Evolutionary conservation across 2,888 invertebrate genomes (phyloP).

Genomic region (Drosophila flavopinicola): DNA sequence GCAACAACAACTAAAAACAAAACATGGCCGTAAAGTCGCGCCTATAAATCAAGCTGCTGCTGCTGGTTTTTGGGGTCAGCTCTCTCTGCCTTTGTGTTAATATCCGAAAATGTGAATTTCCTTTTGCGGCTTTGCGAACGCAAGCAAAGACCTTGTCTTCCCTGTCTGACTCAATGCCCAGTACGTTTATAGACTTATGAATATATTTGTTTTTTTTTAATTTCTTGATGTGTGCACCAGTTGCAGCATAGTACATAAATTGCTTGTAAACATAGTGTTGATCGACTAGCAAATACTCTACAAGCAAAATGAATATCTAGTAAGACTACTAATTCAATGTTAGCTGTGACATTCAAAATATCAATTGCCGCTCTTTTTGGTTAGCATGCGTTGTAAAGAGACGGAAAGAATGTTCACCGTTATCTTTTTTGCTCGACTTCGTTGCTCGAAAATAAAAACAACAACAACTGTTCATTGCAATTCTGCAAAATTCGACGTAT

Average conservation of each 20-base stretch:
- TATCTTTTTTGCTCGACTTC: too few species aligned
- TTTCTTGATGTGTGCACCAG: not conserved
- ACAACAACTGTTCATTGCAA: too few species aligned
- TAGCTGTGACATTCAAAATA: too few species aligned
- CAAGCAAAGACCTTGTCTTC: not conserved
- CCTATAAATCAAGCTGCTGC: constrained; percentile 65
- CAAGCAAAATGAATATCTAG: too few species aligned
- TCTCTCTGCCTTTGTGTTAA: constrained; percentile 33
- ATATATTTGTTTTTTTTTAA: constrained; percentile 12
- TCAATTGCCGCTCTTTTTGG: too few species aligned
- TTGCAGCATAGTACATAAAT: not conserved
- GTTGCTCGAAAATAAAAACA: too few species aligned
- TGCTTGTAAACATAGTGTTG: not conserved
- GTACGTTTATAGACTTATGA: constrained; percentile 5
- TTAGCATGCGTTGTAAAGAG: too few species aligned
- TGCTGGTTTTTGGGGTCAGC: constrained; percentile 46
- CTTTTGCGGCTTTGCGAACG: not conserved
- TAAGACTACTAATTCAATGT: too few species aligned
- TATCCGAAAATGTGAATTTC: constrained; percentile 44
- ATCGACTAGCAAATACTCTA: not conserved
- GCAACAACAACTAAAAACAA: constrained; percentile 19
- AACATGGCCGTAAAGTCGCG: constrained; percentile 68
- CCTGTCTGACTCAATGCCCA: not conserved
- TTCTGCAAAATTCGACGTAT: too few species aligned
- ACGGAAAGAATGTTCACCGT: too few species aligned